Base-by-base conservation (phyloP, 2,113 vertebrate species). In the Micromys minutus region DNA sequence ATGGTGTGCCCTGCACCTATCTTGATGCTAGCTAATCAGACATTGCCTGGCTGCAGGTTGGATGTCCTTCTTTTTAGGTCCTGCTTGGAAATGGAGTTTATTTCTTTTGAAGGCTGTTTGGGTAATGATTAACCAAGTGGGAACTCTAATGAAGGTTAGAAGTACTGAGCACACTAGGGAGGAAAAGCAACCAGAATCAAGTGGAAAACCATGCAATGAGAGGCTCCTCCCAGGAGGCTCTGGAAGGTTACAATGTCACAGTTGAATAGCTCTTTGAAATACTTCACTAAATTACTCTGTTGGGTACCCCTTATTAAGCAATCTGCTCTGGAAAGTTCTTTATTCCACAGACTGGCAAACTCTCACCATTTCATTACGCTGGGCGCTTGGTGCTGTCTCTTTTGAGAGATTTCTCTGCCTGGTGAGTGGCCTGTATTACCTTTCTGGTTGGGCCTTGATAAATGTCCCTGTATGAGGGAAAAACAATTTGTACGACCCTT, bases 401-500 rank as follows among this genome's bases (percentile, higher is more conserved):
- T 95, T 89, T 52, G 91, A 96, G 91, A 95, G 96, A 93, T 94
- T 77, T 88, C 65, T 83, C 95, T 96, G 87, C 79, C 93, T 97
- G 96, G 96, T 36, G 0, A 96, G 90, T 67, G 47, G 84, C 85
- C 94, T 8, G 0, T 74, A 90, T 96, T 90, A 86, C 91, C 88
- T 95, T 97, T 80, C 84, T 97, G 97, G 95, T 87, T 95, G 94
- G 93, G 80, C 84, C 94, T 90, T 95, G 96, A 95, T 97, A 97
- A 97, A 91, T 96, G 91, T 91, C 87, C 77, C 89, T 16, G 11
- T 93, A 95, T 0, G 15, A 95, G 94, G 42, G 63, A 47, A 94
- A 94, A 97, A 97, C 95, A 95, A 97, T 97, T 95, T 95, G 95
- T 96, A 79, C 96, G 90, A 88, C 96, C 93, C 95, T 96, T 91